Base-by-base conservation (phyloP, 2,888 invertebrate genomes). In the Microplitis manilae region DNA sequence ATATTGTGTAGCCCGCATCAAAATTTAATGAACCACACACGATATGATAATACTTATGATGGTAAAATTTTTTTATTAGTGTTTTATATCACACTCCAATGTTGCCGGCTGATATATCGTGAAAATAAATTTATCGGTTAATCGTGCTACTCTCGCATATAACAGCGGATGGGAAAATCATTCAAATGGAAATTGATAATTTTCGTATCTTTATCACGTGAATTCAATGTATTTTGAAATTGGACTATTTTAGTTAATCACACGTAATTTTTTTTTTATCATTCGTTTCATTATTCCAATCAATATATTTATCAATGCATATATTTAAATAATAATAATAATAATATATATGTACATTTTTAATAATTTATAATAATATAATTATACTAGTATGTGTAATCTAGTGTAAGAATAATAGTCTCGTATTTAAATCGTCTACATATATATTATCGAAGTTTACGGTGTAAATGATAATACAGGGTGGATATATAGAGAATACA, bases 11-110 rank as follows among this genome's bases (percentile, higher is more conserved):
- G 13, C 13, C 50, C 50, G 50, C 13, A 50, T 50, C 13, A 13
- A 85, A 87, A 87, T 87, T 86, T 85, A 86, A 87, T 86, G 86
- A 86, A 87, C 83, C 84, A 78, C 71, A 41, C n/a, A 38, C 20
- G 17, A 65, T 65, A 50, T 50, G 73, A 65, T 73, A 20, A 65
- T 50, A 73, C 50, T n/a, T 41, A 6, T 39, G 40, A 9, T 38
- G 62, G 17, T 41, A 15, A 68, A 15, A 39, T 41, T 9, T 6
- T 7, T 13, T 30, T 30, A 61, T 30, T 17, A 15, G 30, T 41
- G 60, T 40, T 61, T 20, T 39, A 39, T 62, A 62, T 72, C 61
- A 15, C 50, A 50, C 13, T 50, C 60, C 9, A 60, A 60, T 60
- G 60, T 60, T n/a, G 60, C 13, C 13, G 4, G n/a, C 59, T 59